A percentile compares a stretch with the other conserved stretches of the same genome.
phyloP scores from a whole-genome alignment of 1,140 invertebrate genomes.

The Leptinotarsa lineolata region DNA sequence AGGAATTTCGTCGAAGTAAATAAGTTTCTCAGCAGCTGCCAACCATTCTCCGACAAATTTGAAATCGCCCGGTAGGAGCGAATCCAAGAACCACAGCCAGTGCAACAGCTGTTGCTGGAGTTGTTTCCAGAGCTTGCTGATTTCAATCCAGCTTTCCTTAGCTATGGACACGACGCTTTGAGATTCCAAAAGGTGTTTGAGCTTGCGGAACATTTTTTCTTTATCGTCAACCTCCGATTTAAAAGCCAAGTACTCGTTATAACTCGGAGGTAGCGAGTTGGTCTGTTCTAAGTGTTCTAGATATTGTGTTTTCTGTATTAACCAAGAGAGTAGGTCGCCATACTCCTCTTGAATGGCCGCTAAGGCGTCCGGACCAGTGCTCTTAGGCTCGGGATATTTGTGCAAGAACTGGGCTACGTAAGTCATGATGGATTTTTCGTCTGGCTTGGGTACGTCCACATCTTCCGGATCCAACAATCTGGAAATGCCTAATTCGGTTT shows the following conservation, averaged over 20 bases:
- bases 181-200: conserved; percentile 75
- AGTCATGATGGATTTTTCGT: conserved; percentile 99
- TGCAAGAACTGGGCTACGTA: conserved; percentile 98
- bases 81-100: conserved; percentile 86
- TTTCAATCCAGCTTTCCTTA: conserved; percentile 77
- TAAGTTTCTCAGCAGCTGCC: conserved; percentile 79
- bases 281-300: conserved; percentile 71
- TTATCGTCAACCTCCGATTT: conserved; percentile 74
- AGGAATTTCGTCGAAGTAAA: conserved; percentile 82
- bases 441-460: conserved; percentile 95
- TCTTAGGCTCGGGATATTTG: conserved; percentile 86
- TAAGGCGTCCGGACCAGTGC: conserved; percentile 69
- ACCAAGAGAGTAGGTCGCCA: conserved; percentile 78
- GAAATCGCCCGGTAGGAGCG: conserved; percentile 68
- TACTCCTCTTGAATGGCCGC: conserved; percentile 80
- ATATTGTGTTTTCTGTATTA: conserved; percentile 73
- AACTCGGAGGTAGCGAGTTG: conserved; percentile 67
- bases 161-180: conserved; percentile 79
- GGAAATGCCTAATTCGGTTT: conserved; percentile 90
- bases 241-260: conserved; percentile 71
- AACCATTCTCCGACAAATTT: conserved; percentile 86
- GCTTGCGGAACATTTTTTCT: conserved; percentile 69
- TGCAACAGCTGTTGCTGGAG: conserved; percentile 75
- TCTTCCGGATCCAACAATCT: conserved; percentile 93
- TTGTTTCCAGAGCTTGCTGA: conserved; percentile 76